Percentiles rank a stretch among this genome's conserved stretches.
phyloP scores from a whole-genome alignment of 2,797 vertebrate genomes.

The Delichon dasypus region DNA sequence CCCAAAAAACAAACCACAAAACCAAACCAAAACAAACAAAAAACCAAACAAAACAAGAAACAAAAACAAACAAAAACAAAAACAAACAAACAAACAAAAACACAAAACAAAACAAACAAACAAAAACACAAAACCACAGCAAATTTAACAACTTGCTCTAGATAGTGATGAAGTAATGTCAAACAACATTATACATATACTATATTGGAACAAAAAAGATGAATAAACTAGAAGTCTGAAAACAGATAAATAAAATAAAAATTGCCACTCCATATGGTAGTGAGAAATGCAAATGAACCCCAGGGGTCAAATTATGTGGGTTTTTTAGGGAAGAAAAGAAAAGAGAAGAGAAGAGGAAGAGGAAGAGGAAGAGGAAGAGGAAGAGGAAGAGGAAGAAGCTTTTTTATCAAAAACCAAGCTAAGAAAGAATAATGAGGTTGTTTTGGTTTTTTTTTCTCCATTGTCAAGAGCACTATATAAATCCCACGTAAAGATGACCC shows the following conservation, averaged over 20 bases:
- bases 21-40: no score
- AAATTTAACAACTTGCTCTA: not conserved
- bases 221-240: not conserved
- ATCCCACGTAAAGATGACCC: not conserved
- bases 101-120: no score
- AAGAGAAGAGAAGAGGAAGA: no score
- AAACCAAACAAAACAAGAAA: no score
- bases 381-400: no score
- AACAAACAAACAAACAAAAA: no score
- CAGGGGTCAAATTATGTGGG: not conserved
- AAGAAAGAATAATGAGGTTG: not conserved
- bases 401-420: not conserved
- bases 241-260: not conserved
- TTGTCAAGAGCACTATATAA: not conserved
- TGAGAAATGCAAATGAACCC: not conserved
- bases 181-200: not conserved
- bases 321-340: not conserved
- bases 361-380: no score
- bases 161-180: not conserved
- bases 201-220: not conserved
- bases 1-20: no score
- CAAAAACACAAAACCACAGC: no score
- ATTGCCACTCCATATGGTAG: not conserved
- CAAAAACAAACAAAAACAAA: no score
- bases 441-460: not conserved